Conservation (phyloP, 2,113 vertebrate genomes). For the Dolichallabes microphthalmus region DNA sequence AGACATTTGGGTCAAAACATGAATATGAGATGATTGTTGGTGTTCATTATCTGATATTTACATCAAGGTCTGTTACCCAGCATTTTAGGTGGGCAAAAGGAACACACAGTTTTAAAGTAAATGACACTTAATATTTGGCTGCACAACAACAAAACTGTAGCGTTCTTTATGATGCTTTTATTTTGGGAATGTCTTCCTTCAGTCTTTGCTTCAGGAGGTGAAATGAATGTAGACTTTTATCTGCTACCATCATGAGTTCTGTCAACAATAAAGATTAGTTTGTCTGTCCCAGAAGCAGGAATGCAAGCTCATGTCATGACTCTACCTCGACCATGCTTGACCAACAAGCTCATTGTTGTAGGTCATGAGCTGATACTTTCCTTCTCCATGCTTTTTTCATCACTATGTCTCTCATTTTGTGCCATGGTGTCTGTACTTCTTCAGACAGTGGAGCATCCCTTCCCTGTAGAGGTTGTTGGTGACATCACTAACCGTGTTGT, state of each 20-base stretch:
- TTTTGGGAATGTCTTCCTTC: not conserved
- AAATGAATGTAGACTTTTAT: not conserved
- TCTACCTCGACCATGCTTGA: not conserved
- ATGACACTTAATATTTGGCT: not conserved
- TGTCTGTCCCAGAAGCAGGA: not conserved
- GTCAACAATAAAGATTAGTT: not conserved
- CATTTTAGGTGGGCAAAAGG: not conserved
- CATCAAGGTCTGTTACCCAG: not conserved
- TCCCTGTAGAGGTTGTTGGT: not conserved
- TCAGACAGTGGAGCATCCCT: not conserved
- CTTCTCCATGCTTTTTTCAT: not conserved
- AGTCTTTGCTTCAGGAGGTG: not conserved
- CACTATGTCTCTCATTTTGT: not conserved
- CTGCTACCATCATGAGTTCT: not conserved
- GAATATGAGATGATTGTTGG: not conserved
- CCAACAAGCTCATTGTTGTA: not conserved
- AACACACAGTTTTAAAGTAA: not conserved
- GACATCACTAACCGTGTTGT: not conserved
- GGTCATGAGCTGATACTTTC: not conserved
- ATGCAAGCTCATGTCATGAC: not conserved
- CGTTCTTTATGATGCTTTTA: not conserved
- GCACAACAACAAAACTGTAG: not conserved
- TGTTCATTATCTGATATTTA: not conserved
- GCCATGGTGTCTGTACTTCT: not conserved
- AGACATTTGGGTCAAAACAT: not conserved